Conservation (phyloP, 2,888 invertebrate genomes). For the Volucella inflata region DNA sequence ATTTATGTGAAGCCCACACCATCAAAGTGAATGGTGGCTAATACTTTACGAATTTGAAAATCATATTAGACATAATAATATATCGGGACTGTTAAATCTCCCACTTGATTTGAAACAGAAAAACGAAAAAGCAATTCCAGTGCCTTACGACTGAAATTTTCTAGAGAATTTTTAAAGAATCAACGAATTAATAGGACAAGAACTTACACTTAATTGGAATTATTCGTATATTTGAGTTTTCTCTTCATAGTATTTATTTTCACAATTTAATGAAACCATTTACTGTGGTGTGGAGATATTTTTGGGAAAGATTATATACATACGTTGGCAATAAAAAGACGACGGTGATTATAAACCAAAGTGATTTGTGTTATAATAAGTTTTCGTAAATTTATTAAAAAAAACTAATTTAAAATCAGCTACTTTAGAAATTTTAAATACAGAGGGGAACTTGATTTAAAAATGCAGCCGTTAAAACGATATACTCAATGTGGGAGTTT, state of each 20-base stretch:
- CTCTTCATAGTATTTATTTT: not conserved
- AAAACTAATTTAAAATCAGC: not conserved
- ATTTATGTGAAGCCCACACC: conserved; percentile 34
- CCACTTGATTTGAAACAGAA: conserved; percentile 35
- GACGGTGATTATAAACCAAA: conserved; percentile 9
- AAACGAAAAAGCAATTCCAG: conserved; percentile 25
- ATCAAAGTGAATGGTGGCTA: conserved; percentile 43
- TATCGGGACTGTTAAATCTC: conserved; percentile 47
- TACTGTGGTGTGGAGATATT: conserved; percentile 69
- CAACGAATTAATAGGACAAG: conserved; percentile 52
- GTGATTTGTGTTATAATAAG: conserved; percentile 49
- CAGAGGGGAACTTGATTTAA: conserved; percentile 44
- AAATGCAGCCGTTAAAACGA: conserved; percentile 83
- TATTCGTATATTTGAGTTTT: not conserved
- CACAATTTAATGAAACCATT: conserved; percentile 68
- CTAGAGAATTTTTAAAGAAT: conserved; percentile 41
- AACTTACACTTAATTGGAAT: conserved; percentile 17
- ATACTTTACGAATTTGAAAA: conserved; percentile 49
- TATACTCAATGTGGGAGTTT: conserved; percentile 84
- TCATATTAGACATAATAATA: conserved; percentile 41
- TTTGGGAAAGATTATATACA: conserved; percentile 53
- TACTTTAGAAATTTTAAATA: conserved; percentile 14
- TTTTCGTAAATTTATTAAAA: conserved; percentile 3
- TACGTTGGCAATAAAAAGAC: conserved; percentile 49
- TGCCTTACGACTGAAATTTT: conserved; percentile 60